Base-by-base conservation (phyloP, 2,888 invertebrate genomes). In the Drosophila kokeensis region DNA sequence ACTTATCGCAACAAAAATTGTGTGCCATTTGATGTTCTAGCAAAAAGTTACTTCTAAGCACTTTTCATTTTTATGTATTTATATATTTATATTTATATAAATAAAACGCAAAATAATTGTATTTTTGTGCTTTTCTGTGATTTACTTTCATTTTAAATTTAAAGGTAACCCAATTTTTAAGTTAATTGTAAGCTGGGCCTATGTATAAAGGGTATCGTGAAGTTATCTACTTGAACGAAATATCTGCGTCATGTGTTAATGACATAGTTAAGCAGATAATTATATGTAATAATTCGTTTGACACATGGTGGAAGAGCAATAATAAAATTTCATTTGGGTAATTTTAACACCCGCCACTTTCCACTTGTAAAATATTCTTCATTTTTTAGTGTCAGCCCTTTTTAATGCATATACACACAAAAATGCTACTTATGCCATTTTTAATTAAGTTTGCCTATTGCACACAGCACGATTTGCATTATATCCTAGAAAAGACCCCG, bases 391-490 rank as follows among this genome's bases (percentile, higher is more conserved):
- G 50, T 10, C 29, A 34, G 15, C 21, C 4, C 13, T 32, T 67
- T 24, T 32, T 18, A 27, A 27, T 40, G 48, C 40, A 53, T 24
- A 24, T 36, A 24, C 36, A 54, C 18, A 7, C 11, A 27, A 32
- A 75, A 67, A 69, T 73, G 67, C 65, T 63, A 70, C 49, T 69
- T 69, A 59, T 70, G 86, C 83, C 73, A 66, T 88, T 90, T 84
- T 90, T 84, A 90, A 84, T 84, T 84, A 84, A 88, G 71, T 80
- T 88, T 62, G 49, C 59, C 54, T 61, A 58, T 67, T 63, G 58
- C 73, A 42, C 42, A 36, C 49, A 32, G 15, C 69, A 59, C 18
- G 49, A 24, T 60, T 60, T 42, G 18, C 5, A 27, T 38, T 21
- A n/a, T n/a, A n/a, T n/a, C 8, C 8, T 45, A 36, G 40, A 59